Conservation (phyloP, 2,113 vertebrate species). For the Macaca mulatta region DNA sequence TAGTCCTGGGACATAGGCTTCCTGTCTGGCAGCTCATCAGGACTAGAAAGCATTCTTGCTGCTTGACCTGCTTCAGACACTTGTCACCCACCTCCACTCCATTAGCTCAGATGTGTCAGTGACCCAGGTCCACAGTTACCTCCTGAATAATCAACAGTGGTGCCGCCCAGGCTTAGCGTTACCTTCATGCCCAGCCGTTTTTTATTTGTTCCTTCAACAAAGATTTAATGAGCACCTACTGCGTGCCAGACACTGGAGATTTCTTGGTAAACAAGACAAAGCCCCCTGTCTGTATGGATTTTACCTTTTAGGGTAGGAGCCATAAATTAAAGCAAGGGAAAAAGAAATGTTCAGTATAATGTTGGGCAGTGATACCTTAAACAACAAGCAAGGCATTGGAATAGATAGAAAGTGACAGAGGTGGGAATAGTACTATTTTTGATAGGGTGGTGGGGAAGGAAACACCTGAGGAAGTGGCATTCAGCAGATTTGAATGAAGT, state of each 20-base stretch:
- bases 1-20: background rate
- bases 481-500: background rate
- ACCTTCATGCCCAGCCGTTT: background rate
- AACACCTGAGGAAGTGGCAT: background rate
- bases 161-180: background rate
- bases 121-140: background rate
- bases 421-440: background rate
- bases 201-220: background rate
- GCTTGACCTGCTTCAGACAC: background rate
- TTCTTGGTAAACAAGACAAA: background rate
- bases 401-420: background rate
- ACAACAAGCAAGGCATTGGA: background rate
- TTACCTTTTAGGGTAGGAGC: background rate
- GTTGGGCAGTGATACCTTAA: background rate
- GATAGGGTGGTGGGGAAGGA: background rate
- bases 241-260: background rate
- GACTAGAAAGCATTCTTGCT: background rate
- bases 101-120: background rate
- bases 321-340: background rate
- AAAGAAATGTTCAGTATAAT: background rate
- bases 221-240: background rate
- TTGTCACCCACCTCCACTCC: background rate
- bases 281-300: background rate
- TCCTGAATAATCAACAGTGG: background rate
- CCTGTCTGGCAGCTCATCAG: background rate